Conservation (phyloP, 2,113 vertebrate species). For the Mugil cephalus region DNA sequence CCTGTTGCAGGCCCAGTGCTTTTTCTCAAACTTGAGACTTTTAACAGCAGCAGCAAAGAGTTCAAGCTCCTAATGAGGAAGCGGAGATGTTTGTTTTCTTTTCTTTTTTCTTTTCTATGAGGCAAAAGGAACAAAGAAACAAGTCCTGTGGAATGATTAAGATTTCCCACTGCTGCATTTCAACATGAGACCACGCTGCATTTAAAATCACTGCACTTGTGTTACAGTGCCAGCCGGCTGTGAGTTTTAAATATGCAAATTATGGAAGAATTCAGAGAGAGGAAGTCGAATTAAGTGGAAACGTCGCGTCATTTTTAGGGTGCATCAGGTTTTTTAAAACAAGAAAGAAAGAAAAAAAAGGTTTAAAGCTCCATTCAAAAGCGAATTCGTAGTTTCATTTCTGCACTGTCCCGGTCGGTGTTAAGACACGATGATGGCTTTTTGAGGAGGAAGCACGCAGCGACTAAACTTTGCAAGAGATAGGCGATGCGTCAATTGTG, state of each 20-base stretch:
- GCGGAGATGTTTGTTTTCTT: no score
- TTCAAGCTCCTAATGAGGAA: conserved; percentile 21
- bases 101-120: background rate
- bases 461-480: conserved; percentile 51
- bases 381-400: background rate
- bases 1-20: conserved; percentile 14
- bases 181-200: no score
- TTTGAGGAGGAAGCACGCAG: conserved; percentile 22
- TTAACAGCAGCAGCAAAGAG: conserved; percentile 7
- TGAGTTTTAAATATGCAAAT: background rate
- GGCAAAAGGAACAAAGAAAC: background rate
- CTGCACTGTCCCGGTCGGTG: background rate
- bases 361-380: background rate
- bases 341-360: no score
- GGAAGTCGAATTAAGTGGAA: conserved; percentile 12
- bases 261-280: background rate
- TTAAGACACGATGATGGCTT: background rate
- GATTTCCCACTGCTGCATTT: background rate
- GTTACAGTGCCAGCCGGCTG: background rate
- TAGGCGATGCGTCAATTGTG: conserved; percentile 27
- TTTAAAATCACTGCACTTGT: background rate
- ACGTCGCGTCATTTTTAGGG: no score
- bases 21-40: conserved; percentile 24
- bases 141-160: background rate
- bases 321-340: no score